Evolutionary conservation across 2,797 vertebrate genomes (phyloP), one percentile per base, ranked within the genome.

Genomic region (Echeneis naucrates): DNA sequence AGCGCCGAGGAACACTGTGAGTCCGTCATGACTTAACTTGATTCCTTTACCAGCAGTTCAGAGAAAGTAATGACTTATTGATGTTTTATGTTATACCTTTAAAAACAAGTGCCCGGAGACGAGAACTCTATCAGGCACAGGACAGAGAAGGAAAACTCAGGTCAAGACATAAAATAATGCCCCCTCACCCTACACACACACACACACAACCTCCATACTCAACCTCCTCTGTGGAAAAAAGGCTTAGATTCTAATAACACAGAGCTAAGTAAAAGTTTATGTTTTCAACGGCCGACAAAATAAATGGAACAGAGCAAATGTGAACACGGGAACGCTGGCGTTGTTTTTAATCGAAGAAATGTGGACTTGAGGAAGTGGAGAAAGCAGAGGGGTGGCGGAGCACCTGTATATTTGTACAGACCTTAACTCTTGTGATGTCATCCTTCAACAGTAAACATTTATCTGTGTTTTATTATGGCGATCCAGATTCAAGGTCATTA

Each of bases 231-330:
- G 64, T 75, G 80, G 79, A 80, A 87, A 87, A 88, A 76, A 69
- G n/a, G 65, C 65, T 85, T 70, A 83, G 58, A 73, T 80, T 90
- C 87, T 88, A 91, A 91, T 84, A 91, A 89, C 86, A 90, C 82
- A 78, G 72, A 65, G 84, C 86, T 92, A 92, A 91, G 88, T 89
- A 88, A 91, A 89, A 90, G 93, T 95, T 94, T 93, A 93, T 93
- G 76, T 92, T 90, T 89, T 92, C 83, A 93, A 79, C 54, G 2
- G 68, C 78, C 88, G 77, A 83, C 88, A 78, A 94, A 94, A 95
- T 93, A 95, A 94, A 93, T 90, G 82, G 78, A 82, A 82, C 77
- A 65, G 71, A 66, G 80, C 70, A 87, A 90, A 92, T 77, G 83
- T 81, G 80, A 81, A 65, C 68, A 64, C 2, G n/a, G 82, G 68